Base-by-base conservation (phyloP, 2,888 invertebrate genomes). In the Trissolcus japonicus region DNA sequence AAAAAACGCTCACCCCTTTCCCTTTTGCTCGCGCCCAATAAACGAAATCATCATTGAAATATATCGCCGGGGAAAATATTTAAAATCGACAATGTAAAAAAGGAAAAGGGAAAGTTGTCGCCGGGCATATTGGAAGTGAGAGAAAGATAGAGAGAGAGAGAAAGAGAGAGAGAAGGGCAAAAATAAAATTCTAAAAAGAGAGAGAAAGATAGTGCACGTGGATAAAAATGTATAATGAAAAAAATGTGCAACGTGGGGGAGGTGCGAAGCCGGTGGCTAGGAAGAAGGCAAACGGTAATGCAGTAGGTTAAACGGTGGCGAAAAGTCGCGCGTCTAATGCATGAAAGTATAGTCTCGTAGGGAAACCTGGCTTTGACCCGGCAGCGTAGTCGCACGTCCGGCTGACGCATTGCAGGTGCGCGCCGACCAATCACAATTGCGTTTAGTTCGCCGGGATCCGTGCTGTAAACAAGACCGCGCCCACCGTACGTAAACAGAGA, bases 321-420 rank as follows among this genome's bases (percentile, higher is more conserved):
- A 73, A 72, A 73, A 77, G 77, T 77, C 77, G 77, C 35, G 35
- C 76, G 76, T 73, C 77, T 77, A 77, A 77, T 77, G 73, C 77
- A 77, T 68, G 68, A 65, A 68, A 63, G 68, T 59, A 25, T 25
- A 63, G 78, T 74, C 76, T 78, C 9, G 56, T 80, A 80, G 81
- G 83, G 83, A 83, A 84, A 84, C 82, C 85, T 84, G 83, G 85
- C 83, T 86, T 83, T 87, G 86, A 87, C 87, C 87, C 86, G 87
- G 85, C 79, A 85, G 90, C 89, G 90, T 89, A 89, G 89, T 89
- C 88, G 87, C 87, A 84, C 86, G 86, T 82, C 81, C 87, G 90
- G 90, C 92, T 94, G 94, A 94, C 94, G 94, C 94, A 94, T 94
- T 94, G 94, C 94, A 94, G 95, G 94, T 94, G 93, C 93, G 93